Base-by-base conservation (phyloP, 2,113 vertebrate species). In the Psettodes erumei region DNA sequence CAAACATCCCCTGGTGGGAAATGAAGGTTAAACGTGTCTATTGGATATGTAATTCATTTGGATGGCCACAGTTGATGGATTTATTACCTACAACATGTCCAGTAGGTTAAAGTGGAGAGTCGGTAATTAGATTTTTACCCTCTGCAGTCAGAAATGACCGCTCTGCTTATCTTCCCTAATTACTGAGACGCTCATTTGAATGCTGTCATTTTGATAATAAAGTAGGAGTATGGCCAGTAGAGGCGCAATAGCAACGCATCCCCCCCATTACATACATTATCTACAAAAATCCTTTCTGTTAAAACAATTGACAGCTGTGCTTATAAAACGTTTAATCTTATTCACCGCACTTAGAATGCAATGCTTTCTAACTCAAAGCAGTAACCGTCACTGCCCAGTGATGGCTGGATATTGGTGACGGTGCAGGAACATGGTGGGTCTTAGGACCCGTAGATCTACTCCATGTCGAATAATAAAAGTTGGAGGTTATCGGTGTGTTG, bases 381-480 rank as follows among this genome's bases (percentile, higher is more conserved):
- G 0, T 11, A 0, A 11, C 0, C 21, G 37, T 15, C 3, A 7
- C 1, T 38, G 50, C 11, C 28, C n/a, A 11, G 16, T n/a, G 50
- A 27, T 19, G 54, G 16, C 42, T 33, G 50, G 16, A 8, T 7
- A 16, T 4, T 61, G 35, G 35, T n/a, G 5, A 27, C 1, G 23
- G 51, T 40, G 65, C 23, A 8, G 64, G 35, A 86, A 90, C 35
- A 3, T 25, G 85, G 85, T 83, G 90, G 89, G 12, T 81, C 6
- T 84, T 93, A 92, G 89, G 91, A 92, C 91, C 90, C 89, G 2
- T 19, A 71, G 74, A 32, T 64, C 23, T 37, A n/a, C 54, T 55
- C 47, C 16, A 61, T n/a, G 68, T 50, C 55, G 78, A 72, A 89
- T 79, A 81, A 84, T 81, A 85, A 87, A 92, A 93, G 89, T 93